Percentiles rank a stretch among this genome's conserved stretches.
Evolutionary conservation across 1,140 invertebrate genomes (phyloP).

Genomic region (Chlorops oryzae): DNA sequence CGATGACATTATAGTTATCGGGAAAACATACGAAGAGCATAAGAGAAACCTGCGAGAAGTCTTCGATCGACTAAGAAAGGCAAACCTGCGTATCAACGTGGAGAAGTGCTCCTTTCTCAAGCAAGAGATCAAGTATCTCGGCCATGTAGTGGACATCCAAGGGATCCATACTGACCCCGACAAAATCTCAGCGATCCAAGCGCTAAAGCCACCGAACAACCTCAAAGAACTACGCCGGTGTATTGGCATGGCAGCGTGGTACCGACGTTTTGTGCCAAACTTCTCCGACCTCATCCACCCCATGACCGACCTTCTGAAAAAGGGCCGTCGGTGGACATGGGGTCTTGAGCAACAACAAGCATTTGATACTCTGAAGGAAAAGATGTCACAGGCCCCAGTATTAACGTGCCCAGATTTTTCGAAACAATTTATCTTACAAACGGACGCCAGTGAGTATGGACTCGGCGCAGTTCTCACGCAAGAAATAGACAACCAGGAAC

Average conservation of each 20-base stretch:
- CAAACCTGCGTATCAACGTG: too few relatives aligned
- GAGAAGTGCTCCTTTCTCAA: too few relatives aligned
- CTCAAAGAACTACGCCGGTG: conserved; percentile 39
- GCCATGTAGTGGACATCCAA: too few relatives aligned
- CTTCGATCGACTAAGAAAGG: too few relatives aligned
- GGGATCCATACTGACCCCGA: too few relatives aligned
- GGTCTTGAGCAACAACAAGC: neutral
- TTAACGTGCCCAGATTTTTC: conserved; percentile 16
- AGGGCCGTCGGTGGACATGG: neutral
- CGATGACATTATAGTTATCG: conserved; percentile 45
- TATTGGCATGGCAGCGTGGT: conserved; percentile 40
- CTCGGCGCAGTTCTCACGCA: conserved; percentile 27
- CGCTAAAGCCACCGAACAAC: too few relatives aligned
- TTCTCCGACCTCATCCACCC: conserved; percentile 32
- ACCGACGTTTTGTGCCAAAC: conserved; percentile 35
- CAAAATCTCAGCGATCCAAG: too few relatives aligned
- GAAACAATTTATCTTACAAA: conserved; percentile 12
- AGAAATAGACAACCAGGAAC: conserved; percentile 17
- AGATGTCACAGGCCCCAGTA: conserved; percentile 17
- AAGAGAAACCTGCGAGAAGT: too few relatives aligned
- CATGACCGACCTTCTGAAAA: conserved; percentile 18
- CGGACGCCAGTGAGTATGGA: conserved; percentile 10
- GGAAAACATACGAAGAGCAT: too few relatives aligned
- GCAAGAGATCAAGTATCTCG: too few relatives aligned
- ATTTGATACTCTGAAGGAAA: conserved; percentile 9